A percentile compares a stretch with the other conserved stretches of the same genome.
Conservation (phyloP, 2,888 invertebrate genomes). For the Eupithecia subumbrata region DNA sequence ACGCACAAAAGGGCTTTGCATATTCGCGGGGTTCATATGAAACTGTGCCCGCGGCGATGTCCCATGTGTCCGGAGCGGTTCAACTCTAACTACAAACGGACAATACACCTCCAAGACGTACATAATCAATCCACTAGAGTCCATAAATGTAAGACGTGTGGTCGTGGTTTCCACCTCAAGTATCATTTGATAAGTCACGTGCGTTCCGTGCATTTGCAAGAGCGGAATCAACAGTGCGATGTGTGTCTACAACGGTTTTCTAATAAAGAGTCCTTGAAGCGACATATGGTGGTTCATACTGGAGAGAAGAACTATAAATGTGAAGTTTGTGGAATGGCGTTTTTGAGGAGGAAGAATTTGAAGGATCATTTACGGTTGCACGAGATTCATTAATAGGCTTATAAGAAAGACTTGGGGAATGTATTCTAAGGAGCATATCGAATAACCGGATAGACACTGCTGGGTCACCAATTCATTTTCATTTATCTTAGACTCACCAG, state of each 20-base stretch:
- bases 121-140: conserved; percentile 77
- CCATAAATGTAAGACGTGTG: conserved; percentile 77
- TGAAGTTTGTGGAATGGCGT: conserved; percentile 80
- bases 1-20: conserved; percentile 72
- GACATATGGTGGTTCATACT: conserved; percentile 84
- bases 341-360: conserved; percentile 74
- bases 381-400: conserved; percentile 55
- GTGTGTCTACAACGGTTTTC: conserved; percentile 81
- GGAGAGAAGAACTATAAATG: conserved; percentile 83
- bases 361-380: conserved; percentile 76
- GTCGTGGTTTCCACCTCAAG: conserved; percentile 73
- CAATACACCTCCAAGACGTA: conserved; percentile 77
- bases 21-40: conserved; percentile 73
- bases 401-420: background rate
- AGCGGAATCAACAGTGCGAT: conserved; percentile 80
- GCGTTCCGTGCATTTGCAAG: conserved; percentile 76
- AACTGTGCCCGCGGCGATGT: conserved; percentile 71
- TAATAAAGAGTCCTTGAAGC: conserved; percentile 81
- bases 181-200: conserved; percentile 77
- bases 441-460: background rate
- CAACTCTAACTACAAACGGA: conserved; percentile 76
- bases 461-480: background rate
- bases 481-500: background rate
- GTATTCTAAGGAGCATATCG: background rate
- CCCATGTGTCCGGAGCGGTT: conserved; percentile 78